Conservation (phyloP, 2,797 vertebrate species). For the Geotrypetes seraphini region DNA sequence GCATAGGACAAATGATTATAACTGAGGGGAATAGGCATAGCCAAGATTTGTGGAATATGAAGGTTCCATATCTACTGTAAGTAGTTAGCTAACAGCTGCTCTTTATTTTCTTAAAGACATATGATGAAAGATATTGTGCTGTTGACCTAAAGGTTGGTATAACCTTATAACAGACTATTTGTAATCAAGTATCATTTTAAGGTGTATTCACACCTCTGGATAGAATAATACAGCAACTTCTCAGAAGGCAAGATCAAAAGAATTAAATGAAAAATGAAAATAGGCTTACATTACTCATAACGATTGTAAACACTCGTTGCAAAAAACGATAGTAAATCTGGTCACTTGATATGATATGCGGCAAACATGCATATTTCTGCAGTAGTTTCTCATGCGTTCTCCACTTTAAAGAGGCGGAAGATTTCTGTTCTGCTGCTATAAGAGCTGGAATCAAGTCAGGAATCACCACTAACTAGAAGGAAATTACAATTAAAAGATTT, state of each 20-base stretch:
- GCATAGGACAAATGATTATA: no score
- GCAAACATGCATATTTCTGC: constrained; percentile 80
- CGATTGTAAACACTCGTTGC: constrained; percentile 80
- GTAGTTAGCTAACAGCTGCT: no score
- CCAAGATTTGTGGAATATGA: no score
- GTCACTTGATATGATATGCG: constrained; percentile 79
- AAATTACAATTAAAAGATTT: background rate
- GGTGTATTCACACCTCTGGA: no score
- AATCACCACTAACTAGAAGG: constrained; percentile 55
- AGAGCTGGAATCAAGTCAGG: constrained; percentile 78
- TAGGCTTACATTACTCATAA: constrained; percentile 79
- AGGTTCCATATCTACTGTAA: no score
- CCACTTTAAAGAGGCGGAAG: constrained; percentile 83
- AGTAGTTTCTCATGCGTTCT: constrained; percentile 83
- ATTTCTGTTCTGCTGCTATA: constrained; percentile 79
- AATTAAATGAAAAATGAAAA: background rate
- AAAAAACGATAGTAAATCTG: constrained; percentile 87
- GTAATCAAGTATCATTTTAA: no score
- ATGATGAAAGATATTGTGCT: no score
- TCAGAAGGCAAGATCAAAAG: background rate
- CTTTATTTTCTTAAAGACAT: no score
- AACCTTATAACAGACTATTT: no score
- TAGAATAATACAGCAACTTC: background rate
- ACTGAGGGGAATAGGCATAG: no score
- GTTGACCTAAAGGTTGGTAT: no score